These are phyloP conservation scores for Drosophila pandora DNA, from an alignment of 1,140 invertebrate genomes.

Conservation along the genomic window DNA sequence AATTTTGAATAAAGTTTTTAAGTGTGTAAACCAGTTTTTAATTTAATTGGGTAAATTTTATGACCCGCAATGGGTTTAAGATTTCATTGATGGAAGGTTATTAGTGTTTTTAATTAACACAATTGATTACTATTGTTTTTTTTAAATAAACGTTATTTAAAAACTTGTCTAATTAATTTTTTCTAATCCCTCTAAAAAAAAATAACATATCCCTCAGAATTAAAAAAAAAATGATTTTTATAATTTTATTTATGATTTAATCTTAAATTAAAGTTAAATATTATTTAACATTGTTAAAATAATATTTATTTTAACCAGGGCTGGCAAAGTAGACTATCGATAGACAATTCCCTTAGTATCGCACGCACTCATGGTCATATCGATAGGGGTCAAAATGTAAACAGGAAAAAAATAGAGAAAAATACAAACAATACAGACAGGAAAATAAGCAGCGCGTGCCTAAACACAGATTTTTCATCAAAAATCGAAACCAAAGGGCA, in stretches of 20 bases:
- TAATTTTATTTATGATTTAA: background rate
- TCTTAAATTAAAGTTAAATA: background rate
- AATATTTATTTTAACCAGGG: conserved; percentile 3
- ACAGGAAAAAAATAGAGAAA: conserved; percentile 77
- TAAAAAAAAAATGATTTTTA: too few relatives aligned
- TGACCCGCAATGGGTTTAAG: background rate
- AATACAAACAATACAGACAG: conserved; percentile 81
- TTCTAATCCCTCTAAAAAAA: background rate
- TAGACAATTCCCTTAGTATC: background rate
- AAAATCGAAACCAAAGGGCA: background rate
- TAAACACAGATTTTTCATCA: conserved; percentile 43
- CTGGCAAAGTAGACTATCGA: conserved; percentile 10
- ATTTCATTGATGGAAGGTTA: conserved; percentile 6
- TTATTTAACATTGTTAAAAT: background rate
- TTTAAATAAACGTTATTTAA: background rate
- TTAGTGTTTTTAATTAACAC: background rate
- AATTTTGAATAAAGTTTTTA: conserved; percentile 70
- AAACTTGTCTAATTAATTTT: background rate
- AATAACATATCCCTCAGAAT: too few relatives aligned
- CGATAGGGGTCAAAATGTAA: conserved; percentile 67
- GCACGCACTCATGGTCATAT: conserved; percentile 13
- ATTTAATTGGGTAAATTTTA: background rate
- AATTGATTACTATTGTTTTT: background rate
- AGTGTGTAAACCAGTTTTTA: conserved; percentile 24
- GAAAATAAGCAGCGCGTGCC: conserved; percentile 68